These are phyloP conservation scores for Cotesia chilonis DNA, from an alignment of 1,140 invertebrate species.

Conservation along the genomic window DNA sequence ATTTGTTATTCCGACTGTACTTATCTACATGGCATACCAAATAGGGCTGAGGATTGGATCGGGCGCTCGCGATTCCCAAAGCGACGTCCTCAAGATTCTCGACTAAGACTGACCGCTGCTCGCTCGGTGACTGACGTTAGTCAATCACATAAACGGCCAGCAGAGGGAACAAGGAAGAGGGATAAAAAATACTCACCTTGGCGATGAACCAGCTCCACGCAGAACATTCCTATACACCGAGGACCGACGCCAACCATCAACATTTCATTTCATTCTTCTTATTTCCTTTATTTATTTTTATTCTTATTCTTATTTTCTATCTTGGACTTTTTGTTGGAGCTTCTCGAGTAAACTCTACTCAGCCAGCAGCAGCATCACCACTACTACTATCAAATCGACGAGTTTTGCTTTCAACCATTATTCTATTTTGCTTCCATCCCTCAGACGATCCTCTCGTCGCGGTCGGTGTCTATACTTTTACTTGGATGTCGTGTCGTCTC, in stretches of 20 bases:
- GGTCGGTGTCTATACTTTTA: too few relatives aligned
- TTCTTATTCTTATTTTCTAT: background rate
- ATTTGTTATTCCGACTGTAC: conserved; percentile 59
- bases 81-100: conserved; percentile 7
- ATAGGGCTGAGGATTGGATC: conserved; percentile 47
- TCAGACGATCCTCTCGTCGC: too few relatives aligned
- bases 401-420: too few relatives aligned
- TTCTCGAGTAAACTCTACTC: background rate
- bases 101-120: conserved; percentile 43
- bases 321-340: background rate
- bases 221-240: too few relatives aligned
- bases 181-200: conserved; percentile 61
- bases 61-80: conserved; percentile 12
- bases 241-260: conserved; percentile 41
- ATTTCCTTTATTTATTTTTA: background rate
- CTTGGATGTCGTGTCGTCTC: too few relatives aligned
- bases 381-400: too few relatives aligned
- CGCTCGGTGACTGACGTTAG: conserved; percentile 60
- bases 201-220: conserved; percentile 39
- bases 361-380: too few relatives aligned
- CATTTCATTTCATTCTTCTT: conserved; percentile 38
- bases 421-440: too few relatives aligned
- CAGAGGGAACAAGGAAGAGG: conserved; percentile 24
- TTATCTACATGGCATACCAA: conserved; percentile 64
- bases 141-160: conserved; percentile 56